Conservation (phyloP, 2,888 invertebrate genomes). For the Eristalis pertinax region DNA sequence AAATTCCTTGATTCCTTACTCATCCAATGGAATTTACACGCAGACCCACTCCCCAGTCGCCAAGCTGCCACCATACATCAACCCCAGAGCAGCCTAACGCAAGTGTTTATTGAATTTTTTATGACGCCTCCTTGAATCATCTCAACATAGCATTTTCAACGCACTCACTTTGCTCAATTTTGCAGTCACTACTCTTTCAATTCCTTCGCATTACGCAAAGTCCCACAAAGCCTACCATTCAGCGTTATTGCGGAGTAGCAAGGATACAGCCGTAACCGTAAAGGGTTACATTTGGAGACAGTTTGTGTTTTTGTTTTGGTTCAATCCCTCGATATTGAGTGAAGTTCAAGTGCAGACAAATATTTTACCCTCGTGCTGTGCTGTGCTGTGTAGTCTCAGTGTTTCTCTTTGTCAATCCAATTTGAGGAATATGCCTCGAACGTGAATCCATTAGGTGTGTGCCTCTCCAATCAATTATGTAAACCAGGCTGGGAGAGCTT, state of each 20-base stretch:
- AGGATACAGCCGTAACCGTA: conserved; percentile 38
- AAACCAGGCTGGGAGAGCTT: conserved; percentile 32
- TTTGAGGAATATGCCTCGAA: conserved; percentile 36
- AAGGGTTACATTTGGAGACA: conserved; percentile 17
- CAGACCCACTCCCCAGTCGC: not conserved
- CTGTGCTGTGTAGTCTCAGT: not conserved
- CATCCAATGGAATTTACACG: not conserved
- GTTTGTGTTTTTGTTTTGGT: not conserved
- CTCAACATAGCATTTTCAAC: too few species aligned
- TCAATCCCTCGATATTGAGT: not conserved
- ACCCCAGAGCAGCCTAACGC: not conserved
- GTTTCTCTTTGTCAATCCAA: conserved; percentile 16
- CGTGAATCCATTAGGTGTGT: conserved; percentile 53
- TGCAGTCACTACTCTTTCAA: conserved; percentile 1
- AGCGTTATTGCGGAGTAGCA: conserved; percentile 5
- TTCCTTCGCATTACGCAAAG: conserved; percentile 23
- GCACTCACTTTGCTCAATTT: not conserved
- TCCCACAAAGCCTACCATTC: conserved; percentile 34
- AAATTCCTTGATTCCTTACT: not conserved
- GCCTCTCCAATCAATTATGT: conserved; percentile 68
- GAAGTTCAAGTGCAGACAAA: not conserved
- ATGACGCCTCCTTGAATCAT: not conserved
- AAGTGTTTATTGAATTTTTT: not conserved
- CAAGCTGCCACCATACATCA: not conserved
- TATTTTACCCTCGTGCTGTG: not conserved